Base-by-base conservation (phyloP, 2,797 vertebrate species). In the Pygocentrus nattereri region DNA sequence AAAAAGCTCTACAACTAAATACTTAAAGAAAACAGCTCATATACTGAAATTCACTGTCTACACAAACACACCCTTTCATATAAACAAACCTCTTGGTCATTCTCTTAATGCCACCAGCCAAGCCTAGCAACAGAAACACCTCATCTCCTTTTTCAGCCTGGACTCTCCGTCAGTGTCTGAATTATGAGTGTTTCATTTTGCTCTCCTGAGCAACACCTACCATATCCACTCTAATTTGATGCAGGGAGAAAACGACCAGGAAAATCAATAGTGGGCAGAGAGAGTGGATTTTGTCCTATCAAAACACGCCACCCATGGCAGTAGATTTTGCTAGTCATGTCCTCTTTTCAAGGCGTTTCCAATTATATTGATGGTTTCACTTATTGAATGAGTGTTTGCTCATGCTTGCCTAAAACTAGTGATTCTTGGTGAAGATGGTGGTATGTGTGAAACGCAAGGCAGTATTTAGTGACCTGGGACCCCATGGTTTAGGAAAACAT, bases 141-240 rank as follows among this genome's bases (percentile, higher is more conserved):
- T 27, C 34, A 62, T 79, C 56, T 61, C 44, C 50, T 71, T 72
- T 64, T 70, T 34, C 54, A 72, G 54, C 23, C 65, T 12, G 27
- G 54, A 72, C 69, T 56, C 30, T 77, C 47, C 70, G 62, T 56
- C 41, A 38, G 44, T 23, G 76, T 44, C 75, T 81, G 79, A 83
- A 76, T 79, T 79, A 81, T 58, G 77, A 76, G 70, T 59, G 41
- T 62, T 85, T 85, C 65, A 81, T 82, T 87, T 68, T 52, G 30
- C 74, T 80, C 81, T 80, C 78, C 54, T 21, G 79, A 73, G 82
- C 61, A 86, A 83, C 85, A 84, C 84, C 82, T 79, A 56, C 34
- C 70, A 78, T 82, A 82, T 81, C 78, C 44, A 27, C 73, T 81
- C 81, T 83, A 82, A 88, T 85, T 80, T 83, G 81, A 79, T 79